Percentiles rank a stretch among this genome's conserved stretches.
Evolutionary conservation across 64 coral and sea anemone genomes (phyloP).

Genomic region (Porites lutea): DNA sequence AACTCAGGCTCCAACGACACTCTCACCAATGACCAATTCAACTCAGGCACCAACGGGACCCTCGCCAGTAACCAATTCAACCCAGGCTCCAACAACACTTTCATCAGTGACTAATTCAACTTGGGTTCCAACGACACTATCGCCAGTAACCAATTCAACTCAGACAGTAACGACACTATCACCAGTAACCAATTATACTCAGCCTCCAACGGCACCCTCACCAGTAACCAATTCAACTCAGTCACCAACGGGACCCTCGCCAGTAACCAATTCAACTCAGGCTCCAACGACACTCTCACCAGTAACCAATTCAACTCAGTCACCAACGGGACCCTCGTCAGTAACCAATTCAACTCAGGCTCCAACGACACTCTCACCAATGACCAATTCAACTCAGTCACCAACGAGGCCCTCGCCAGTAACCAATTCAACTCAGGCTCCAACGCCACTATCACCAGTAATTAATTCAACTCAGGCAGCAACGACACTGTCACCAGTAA

Average conservation of each 20-base stretch:
- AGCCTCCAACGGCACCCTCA: background rate
- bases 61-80: too few species aligned
- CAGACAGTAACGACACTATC: background rate
- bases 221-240: background rate
- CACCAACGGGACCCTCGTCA: too few species aligned
- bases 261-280: background rate
- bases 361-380: background rate
- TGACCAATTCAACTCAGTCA: background rate
- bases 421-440: background rate
- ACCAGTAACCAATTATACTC: background rate
- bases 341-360: background rate
- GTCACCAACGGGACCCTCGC: background rate
- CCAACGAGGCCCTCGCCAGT: background rate
- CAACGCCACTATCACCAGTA: too few species aligned
- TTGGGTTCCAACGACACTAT: too few species aligned
- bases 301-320: background rate
- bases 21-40: too few species aligned
- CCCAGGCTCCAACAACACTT: too few species aligned
- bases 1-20: too few species aligned
- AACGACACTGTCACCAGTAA: background rate
- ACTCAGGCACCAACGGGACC: too few species aligned
- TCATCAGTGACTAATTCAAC: too few species aligned
- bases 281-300: background rate
- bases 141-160: background rate
- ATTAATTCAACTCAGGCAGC: background rate